Conservation (phyloP, 2,113 vertebrate species). For the Mugil cephalus region DNA sequence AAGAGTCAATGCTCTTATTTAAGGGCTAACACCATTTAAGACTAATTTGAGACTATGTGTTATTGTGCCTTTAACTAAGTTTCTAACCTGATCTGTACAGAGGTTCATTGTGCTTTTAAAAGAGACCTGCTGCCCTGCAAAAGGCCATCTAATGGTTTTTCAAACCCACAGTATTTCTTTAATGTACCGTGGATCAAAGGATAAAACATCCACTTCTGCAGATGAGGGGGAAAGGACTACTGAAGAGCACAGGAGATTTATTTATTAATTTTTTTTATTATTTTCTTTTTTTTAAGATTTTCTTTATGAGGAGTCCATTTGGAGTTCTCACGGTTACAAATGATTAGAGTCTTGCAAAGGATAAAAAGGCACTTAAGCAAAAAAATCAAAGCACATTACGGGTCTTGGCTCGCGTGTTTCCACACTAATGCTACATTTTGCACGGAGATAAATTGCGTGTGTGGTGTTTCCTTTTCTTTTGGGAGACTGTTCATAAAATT, state of each 20-base stretch:
- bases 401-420: neutral
- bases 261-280: too few species aligned
- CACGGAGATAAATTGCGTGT: neutral
- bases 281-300: slow-evolving; percentile 28
- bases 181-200: slow-evolving; percentile 78
- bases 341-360: slow-evolving; percentile 43
- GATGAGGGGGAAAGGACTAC: slow-evolving; percentile 23
- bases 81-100: slow-evolving; percentile 75
- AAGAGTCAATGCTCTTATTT: slow-evolving; percentile 75
- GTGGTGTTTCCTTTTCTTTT: too few species aligned
- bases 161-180: slow-evolving; percentile 76
- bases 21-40: slow-evolving; percentile 80
- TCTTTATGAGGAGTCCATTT: slow-evolving; percentile 63
- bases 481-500: too few species aligned
- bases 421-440: neutral
- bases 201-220: slow-evolving; percentile 73
- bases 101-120: slow-evolving; percentile 80
- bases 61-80: slow-evolving; percentile 80
- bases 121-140: slow-evolving; percentile 73
- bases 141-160: slow-evolving; percentile 81
- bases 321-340: slow-evolving; percentile 35
- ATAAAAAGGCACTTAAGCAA: slow-evolving; percentile 66
- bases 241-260: slow-evolving; percentile 56
- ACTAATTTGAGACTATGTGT: slow-evolving; percentile 79
- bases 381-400: slow-evolving; percentile 36